These are phyloP conservation scores for Eurytoma californica DNA, from an alignment of 2,888 invertebrate species.

Conservation along the genomic window DNA sequence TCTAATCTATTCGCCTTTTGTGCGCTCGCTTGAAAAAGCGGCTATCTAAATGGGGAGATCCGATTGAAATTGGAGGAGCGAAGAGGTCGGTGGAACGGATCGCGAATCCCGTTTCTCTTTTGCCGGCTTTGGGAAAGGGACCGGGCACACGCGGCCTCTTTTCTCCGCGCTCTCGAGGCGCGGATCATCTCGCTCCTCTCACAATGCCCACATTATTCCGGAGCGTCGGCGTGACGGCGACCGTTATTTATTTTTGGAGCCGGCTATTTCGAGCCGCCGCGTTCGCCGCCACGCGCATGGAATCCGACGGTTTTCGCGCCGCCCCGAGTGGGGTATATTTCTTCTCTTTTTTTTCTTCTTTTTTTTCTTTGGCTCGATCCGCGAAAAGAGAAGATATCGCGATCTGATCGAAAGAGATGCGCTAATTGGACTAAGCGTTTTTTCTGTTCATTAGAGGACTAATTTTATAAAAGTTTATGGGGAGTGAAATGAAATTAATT, in stretches of 20 bases:
- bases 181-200: slow-evolving; percentile 32
- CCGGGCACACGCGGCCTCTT: no score
- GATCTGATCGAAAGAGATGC: no score
- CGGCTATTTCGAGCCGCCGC: slow-evolving; percentile 65
- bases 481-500: no score
- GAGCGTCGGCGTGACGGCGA: slow-evolving; percentile 66
- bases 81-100: no score
- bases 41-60: not conserved
- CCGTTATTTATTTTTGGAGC: slow-evolving; percentile 68
- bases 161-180: not conserved
- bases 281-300: slow-evolving; percentile 16
- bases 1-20: not conserved
- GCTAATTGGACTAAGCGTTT: no score
- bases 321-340: slow-evolving; percentile 33
- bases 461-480: no score
- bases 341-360: not conserved
- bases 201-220: slow-evolving; percentile 68
- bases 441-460: no score
- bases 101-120: slow-evolving; percentile 1
- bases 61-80: no score
- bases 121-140: not conserved
- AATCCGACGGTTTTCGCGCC: slow-evolving; percentile 29
- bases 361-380: no score
- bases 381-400: no score
- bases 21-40: not conserved